Conservation (phyloP, 2,888 invertebrate species). For the Loripinus fragilis region DNA sequence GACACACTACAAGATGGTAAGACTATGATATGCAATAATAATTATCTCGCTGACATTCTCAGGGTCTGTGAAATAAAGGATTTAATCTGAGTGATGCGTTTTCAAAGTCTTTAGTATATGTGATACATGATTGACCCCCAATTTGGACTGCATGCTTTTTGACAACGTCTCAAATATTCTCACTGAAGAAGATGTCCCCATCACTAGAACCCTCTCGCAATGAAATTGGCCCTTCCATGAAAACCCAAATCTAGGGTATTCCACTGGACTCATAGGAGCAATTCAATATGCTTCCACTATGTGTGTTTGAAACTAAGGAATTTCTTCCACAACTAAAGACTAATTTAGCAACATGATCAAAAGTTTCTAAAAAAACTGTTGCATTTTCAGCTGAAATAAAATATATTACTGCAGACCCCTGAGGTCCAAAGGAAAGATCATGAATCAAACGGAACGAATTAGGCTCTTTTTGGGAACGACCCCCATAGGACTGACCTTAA, state of each 20-base stretch:
- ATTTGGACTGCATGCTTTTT: slow-evolving; percentile 26
- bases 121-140: background rate
- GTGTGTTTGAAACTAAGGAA: slow-evolving; percentile 47
- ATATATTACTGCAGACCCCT: slow-evolving; percentile 35
- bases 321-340: slow-evolving; percentile 28
- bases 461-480: slow-evolving; percentile 37
- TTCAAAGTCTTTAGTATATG: too few relatives aligned
- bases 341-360: slow-evolving; percentile 39
- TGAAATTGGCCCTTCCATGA: slow-evolving; percentile 36
- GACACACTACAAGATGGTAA: too few relatives aligned
- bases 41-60: too few relatives aligned
- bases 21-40: too few relatives aligned
- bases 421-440: slow-evolving; percentile 40
- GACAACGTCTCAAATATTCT: slow-evolving; percentile 47
- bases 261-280: slow-evolving; percentile 44
- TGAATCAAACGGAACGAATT: slow-evolving; percentile 43
- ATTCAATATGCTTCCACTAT: slow-evolving; percentile 53
- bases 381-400: slow-evolving; percentile 37
- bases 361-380: slow-evolving; percentile 32
- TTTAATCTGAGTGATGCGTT: too few relatives aligned
- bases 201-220: slow-evolving; percentile 44
- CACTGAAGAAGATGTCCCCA: slow-evolving; percentile 50
- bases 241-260: slow-evolving; percentile 53
- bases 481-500: slow-evolving; percentile 40
- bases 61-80: too few relatives aligned